Base-by-base conservation (phyloP, 2,888 invertebrate species). In the Tinea semifulvella region DNA sequence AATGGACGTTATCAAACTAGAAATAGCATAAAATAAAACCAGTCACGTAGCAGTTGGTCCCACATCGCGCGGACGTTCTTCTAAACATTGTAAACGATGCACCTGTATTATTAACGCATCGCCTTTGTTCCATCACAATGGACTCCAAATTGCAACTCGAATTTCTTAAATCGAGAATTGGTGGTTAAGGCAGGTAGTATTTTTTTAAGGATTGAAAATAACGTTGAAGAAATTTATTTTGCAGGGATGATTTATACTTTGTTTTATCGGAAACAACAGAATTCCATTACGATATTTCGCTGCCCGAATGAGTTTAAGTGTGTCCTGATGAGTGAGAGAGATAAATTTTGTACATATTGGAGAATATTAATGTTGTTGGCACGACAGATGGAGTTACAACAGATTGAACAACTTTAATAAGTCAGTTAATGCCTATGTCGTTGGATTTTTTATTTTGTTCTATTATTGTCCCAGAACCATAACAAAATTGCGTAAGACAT, bases 51-150 rank as follows among this genome's bases (percentile, higher is more conserved):
- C 56, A 56, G 43, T 58, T 57, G 28, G 18, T 43, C 31, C 40
- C 40, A 40, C 40, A 18, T 18, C n/a, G 13, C 13, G 14, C 61
- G 56, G 13, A 26, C 35, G 48, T 53, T 31, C 20, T 46, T 46
- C 61, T 61, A 63, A 74, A 70, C 60, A 68, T 67, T 61, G 59
- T 60, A 62, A 63, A 56, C 68, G 64, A 70, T 75, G 74, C 79
- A 79, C 75, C 76, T 77, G 74, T 74, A 55, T 61, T 76, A 76
- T 76, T 69, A 76, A 73, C 66, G 74, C 73, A 74, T 70, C 65
- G 62, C 71, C 66, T 77, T 76, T 77, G 74, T 76, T 75, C 70
- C 61, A 57, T 59, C 60, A 79, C 77, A 79, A 79, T 77, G 70
- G 73, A 64, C 61, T 58, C 65, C 66, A 72, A 76, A 79, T 76